phyloP scores from a whole-genome alignment of 2,888 invertebrate species.

The Eustalomyia histrio region DNA sequence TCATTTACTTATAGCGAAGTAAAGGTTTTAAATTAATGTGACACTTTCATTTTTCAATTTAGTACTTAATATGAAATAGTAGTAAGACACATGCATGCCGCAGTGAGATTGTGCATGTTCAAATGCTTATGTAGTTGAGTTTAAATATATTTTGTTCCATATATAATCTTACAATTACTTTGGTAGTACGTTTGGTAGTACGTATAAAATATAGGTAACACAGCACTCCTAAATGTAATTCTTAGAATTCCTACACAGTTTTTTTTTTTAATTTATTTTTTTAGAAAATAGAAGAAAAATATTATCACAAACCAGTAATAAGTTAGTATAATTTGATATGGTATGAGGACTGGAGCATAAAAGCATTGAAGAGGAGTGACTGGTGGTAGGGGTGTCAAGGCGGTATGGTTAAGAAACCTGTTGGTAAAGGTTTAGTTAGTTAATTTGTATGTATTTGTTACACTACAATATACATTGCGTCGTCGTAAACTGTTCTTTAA shows the following conservation, averaged over 20 bases:
- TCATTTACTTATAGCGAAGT: background rate
- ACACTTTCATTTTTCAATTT: conserved; percentile 44
- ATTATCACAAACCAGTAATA: conserved; percentile 33
- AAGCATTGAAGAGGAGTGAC: background rate
- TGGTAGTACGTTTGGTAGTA: background rate
- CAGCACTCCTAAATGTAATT: conserved; percentile 17
- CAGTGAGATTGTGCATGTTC: background rate
- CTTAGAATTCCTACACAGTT: conserved; percentile 23
- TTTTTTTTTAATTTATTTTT: conserved; percentile 17
- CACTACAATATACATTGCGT: conserved; percentile 7
- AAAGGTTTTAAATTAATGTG: conserved; percentile 13
- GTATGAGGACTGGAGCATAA: conserved; percentile 13
- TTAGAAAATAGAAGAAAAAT: conserved; percentile 27
- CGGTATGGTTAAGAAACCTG: conserved; percentile 42
- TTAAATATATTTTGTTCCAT: background rate
- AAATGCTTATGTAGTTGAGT: too few species aligned
- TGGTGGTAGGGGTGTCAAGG: conserved; percentile 27
- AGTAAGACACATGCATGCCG: conserved; percentile 8
- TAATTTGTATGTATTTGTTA: conserved; percentile 39
- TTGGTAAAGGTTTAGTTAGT: conserved; percentile 40
- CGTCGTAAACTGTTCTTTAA: background rate
- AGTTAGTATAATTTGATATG: conserved; percentile 15
- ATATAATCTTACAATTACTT: conserved; percentile 12
- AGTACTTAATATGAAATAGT: background rate
- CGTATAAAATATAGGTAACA: conserved; percentile 22